Percentiles rank a stretch among this genome's conserved stretches.
Conservation (phyloP, 2,888 invertebrate species). For the Platypus cylindrus region DNA sequence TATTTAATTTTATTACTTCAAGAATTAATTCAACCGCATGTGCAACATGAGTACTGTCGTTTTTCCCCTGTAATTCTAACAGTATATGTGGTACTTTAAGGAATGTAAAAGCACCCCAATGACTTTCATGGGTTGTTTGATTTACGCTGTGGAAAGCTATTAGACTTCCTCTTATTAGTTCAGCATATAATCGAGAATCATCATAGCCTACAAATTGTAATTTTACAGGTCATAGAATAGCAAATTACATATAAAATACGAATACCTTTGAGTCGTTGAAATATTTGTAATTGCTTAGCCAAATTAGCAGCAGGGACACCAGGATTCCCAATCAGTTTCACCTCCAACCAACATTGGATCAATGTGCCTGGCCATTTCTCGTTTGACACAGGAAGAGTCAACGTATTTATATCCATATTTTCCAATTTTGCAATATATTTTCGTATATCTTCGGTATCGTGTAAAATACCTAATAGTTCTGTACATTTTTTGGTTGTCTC, state of each 20-base stretch:
- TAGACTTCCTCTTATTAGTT: conserved; percentile 79
- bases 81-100: conserved; percentile 79
- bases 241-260: background rate
- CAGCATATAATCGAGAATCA: conserved; percentile 72
- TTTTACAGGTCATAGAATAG: background rate
- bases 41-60: conserved; percentile 40
- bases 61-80: conserved; percentile 29
- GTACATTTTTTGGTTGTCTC: conserved; percentile 49
- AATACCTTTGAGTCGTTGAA: conserved; percentile 65
- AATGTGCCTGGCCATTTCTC: conserved; percentile 28
- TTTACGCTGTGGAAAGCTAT: conserved; percentile 81
- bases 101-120: conserved; percentile 91
- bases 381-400: conserved; percentile 22
- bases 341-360: conserved; percentile 63
- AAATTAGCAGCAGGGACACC: conserved; percentile 70
- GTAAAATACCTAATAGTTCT: conserved; percentile 47
- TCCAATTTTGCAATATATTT: conserved; percentile 23
- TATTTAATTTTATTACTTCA: no score
- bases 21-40: conserved; percentile 77
- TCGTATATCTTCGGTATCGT: conserved; percentile 21
- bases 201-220: conserved; percentile 41
- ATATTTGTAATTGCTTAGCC: conserved; percentile 69
- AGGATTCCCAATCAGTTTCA: conserved; percentile 75
- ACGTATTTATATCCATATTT: conserved; percentile 24
- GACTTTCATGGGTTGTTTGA: conserved; percentile 71